These are phyloP conservation scores for Zoroaster sp. DNA, from an alignment of 53 echinoderm and acorn worm genomes.

Conservation along the genomic window DNA sequence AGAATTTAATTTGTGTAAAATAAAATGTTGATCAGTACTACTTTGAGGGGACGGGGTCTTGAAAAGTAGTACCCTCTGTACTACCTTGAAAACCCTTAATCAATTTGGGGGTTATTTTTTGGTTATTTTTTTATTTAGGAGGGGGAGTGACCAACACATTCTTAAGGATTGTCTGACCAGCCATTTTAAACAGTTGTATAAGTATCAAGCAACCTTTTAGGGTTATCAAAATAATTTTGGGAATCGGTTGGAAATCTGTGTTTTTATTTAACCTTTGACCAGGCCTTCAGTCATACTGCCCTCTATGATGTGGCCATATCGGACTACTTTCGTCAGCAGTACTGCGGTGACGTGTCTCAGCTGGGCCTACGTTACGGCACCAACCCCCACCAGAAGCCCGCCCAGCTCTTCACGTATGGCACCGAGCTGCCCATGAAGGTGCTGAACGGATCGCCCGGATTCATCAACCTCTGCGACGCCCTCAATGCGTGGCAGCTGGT, in stretches of 20 bases:
- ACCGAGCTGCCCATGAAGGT: conserved; percentile 83
- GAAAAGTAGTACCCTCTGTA: no score
- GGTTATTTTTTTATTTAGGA: no score
- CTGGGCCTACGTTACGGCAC: conserved; percentile 85
- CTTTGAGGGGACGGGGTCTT: no score
- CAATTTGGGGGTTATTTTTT: no score
- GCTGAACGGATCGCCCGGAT: conserved; percentile 90
- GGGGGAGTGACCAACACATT: no score
- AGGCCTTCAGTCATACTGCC: conserved; percentile 98
- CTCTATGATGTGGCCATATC: conserved; percentile 90
- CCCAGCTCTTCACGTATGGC: conserved; percentile 81
- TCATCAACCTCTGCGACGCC: conserved; percentile 95
- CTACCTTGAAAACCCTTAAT: no score
- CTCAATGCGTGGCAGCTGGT: conserved; percentile 93
- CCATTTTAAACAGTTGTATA: no score
- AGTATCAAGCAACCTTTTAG: no score
- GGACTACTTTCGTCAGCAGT: conserved; percentile 91
- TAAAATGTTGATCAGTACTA: no score
- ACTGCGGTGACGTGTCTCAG: conserved; percentile 76
- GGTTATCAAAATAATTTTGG: not conserved
- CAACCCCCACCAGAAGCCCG: conserved; percentile 99
- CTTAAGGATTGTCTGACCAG: no score
- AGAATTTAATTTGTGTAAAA: no score
- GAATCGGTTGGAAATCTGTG: no score
- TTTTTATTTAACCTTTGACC: not conserved